A percentile compares a stretch with the other conserved stretches of the same genome.
Evolutionary conservation across 2,113 vertebrate genomes (phyloP).

Genomic region (Ellobius talpinus): DNA sequence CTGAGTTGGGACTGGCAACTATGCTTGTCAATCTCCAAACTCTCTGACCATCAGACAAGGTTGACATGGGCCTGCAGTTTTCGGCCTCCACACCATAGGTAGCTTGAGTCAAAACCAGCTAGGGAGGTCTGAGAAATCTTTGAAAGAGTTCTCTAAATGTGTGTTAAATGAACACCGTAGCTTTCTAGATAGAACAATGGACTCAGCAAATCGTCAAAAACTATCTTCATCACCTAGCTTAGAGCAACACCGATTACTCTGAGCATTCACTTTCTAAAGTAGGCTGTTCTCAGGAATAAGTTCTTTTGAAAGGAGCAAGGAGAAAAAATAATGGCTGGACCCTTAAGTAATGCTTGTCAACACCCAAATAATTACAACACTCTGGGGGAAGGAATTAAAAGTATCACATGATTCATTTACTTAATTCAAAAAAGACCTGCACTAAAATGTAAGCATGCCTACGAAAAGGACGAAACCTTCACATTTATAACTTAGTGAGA

Average conservation of each 20-base stretch:
- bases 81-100: too few relatives aligned
- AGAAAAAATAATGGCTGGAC: not conserved
- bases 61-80: too few relatives aligned
- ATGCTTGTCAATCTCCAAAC: too few relatives aligned
- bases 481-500: not conserved
- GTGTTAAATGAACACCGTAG: not conserved
- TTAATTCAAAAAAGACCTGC: not conserved
- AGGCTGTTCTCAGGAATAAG: not conserved
- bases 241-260: not conserved
- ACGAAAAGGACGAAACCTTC: not conserved
- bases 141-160: not conserved
- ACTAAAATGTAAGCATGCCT: not conserved
- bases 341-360: conserved; percentile 24
- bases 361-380: conserved; percentile 24
- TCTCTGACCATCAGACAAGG: too few relatives aligned
- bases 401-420: not conserved
- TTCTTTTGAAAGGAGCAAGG: not conserved
- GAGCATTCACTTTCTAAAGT: conserved; percentile 2
- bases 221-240: not conserved
- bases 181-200: not conserved
- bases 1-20: too few relatives aligned
- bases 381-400: not conserved
- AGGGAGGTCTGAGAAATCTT: not conserved
- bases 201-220: not conserved
- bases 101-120: not conserved